Base-by-base conservation (phyloP, 2,888 invertebrate species). In the Yponomeuta cagnagella region DNA sequence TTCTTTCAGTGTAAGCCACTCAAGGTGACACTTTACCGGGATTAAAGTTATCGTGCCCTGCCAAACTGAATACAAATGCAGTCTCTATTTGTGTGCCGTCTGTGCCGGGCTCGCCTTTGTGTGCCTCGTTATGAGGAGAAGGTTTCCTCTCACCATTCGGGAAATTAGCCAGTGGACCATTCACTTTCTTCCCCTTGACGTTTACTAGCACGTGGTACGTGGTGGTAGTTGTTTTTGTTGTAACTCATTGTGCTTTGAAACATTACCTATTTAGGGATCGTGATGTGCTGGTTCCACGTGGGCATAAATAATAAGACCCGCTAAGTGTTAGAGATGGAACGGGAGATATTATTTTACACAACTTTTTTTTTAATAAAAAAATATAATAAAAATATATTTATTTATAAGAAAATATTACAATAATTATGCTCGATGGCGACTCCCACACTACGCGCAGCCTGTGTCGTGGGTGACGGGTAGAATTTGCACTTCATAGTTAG, bases 21-120 rank as follows among this genome's bases (percentile, higher is more conserved):
- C 86, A 85, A 89, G 90, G 89, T 91, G 90, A 90, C 90, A 90
- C 88, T 90, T 89, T 88, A 83, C 84, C 86, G 88, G 89, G 90
- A 90, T 90, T 91, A 90, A 90, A 89, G 87, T 90, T 91, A 91
- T 91, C 89, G 89, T 85, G 83, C 86, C 83, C 87, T 83, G 86
- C 87, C 90, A 88, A 88, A 89, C 90, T 88, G 91, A 92, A 90
- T 91, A 90, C 89, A 87, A 90, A 89, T 90, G 88, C 85, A 84
- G 73, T 74, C 73, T 72, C 72, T 71, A 52, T 70, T 71, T 71
- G 72, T 68, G 70, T 72, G 74, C 74, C 74, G 72, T 73, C 70
- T 71, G 72, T 72, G 63, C 70, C 70, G 70, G 52, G 64, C 72
- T 15, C n/a, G 72, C 70, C 69, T 63, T 63, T 71, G 64, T 65